Evolutionary conservation across 2,113 vertebrate genomes (phyloP), one percentile per base, ranked within the genome.

Genomic region (Pantherophis guttatus): DNA sequence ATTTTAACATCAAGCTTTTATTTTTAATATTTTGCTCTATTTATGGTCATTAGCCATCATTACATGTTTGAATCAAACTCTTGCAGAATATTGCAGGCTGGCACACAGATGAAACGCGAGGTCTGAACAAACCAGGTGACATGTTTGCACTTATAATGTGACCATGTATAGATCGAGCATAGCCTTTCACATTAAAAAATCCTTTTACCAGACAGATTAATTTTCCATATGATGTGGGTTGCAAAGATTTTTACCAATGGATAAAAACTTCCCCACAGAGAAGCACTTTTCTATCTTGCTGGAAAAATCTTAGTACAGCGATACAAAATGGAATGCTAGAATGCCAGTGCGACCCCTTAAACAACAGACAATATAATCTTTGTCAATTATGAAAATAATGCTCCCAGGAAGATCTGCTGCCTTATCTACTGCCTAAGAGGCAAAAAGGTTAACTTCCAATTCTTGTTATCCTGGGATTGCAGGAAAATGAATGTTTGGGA

Each of bases 41-140:
- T 94, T 54, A 52, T 93, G 93, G n/a, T 17, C 13, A 94, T 92
- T 91, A 48, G 52, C 88, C 26, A 10, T 58, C 90, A 70, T 93
- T 39, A 10, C 62, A 21, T 87, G 75, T 44, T 92, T 91, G 48
- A 58, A 44, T 87, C 24, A 17, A 26, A 13, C 39, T 21, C 62
- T 93, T 93, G 57, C 53, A 44, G 50, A 33, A 54, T 94, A 55
- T 53, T 81, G 93, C 75, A 21, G 8, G 53, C 90, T 55, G 33
- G 8, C 55, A 86, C 6, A 88, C 55, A 89, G 87, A 81, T 39
- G 65, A 44, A 93, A 59, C 50, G 39, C 5, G 44, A 81, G 70
- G 9, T 26, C 65, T 33, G 90, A 91, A 91, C n/a, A 86, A 88
- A 87, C n/a, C 17, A 94, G 92, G 59, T 91, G 88, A 91, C 12